Percentiles rank a stretch among this genome's conserved stretches.
Evolutionary conservation across 2,797 vertebrate species (phyloP).

Genomic region (Acomys russatus): DNA sequence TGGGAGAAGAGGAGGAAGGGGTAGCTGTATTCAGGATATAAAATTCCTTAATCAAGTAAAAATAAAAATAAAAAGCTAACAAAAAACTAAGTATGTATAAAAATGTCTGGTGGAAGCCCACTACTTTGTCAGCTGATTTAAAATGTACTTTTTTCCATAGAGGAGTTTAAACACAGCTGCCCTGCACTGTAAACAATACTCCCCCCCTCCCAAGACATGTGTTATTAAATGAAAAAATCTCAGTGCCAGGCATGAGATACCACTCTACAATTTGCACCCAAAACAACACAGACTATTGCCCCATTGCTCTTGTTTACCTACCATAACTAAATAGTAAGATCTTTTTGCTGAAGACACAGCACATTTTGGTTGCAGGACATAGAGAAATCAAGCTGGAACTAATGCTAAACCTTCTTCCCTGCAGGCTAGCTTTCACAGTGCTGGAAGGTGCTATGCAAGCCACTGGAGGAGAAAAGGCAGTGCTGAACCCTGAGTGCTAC

Average conservation of each 20-base stretch:
- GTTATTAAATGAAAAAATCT: constrained; percentile 5
- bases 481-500: neutral
- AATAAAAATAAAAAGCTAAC: no score
- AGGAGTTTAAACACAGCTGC: neutral
- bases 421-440: neutral
- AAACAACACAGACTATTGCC: neutral
- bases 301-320: neutral
- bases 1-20: no score
- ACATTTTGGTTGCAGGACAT: neutral
- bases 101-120: neutral
- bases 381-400: neutral
- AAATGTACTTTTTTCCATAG: neutral
- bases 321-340: neutral
- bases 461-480: neutral
- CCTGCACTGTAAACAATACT: neutral
- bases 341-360: neutral
- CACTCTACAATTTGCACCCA: no score
- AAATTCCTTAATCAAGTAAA: no score
- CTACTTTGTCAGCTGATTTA: neutral
- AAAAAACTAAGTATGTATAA: neutral
- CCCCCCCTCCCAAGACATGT: neutral
- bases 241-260: no score
- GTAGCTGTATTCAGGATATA: no score
- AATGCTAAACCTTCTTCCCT: neutral
- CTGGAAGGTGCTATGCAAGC: neutral